A percentile compares a stretch with the other conserved stretches of the same genome.
Conservation (phyloP, 2,888 invertebrate genomes). For the Acleris emargana region DNA sequence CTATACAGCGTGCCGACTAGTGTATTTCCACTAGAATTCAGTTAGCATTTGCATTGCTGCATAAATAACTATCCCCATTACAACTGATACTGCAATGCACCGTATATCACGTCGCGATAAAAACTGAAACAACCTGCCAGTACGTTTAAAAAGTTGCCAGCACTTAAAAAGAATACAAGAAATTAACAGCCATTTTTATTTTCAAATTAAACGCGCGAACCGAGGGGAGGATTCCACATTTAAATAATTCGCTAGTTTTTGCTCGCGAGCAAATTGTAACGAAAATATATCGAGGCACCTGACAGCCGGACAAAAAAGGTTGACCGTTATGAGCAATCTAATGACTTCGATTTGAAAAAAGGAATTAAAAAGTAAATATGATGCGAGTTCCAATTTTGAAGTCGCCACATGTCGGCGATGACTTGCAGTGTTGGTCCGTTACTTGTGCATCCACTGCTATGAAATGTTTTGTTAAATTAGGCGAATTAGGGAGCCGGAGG, state of each 20-base stretch:
- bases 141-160: constrained; percentile 40
- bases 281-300: constrained; percentile 58
- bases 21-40: constrained; percentile 11
- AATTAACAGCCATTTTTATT: constrained; percentile 38
- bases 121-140: constrained; percentile 40
- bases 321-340: constrained; percentile 77
- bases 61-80: constrained; percentile 29
- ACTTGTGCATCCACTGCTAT: constrained; percentile 26
- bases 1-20: constrained; percentile 14
- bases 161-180: constrained; percentile 47
- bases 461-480: constrained; percentile 29
- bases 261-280: constrained; percentile 56
- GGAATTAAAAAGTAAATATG: constrained; percentile 64
- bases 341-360: constrained; percentile 71
- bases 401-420: constrained; percentile 77
- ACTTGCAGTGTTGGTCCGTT: constrained; percentile 61
- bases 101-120: constrained; percentile 31
- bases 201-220: constrained; percentile 50
- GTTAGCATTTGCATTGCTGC: constrained; percentile 23
- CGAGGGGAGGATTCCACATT: constrained; percentile 39
- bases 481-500: not conserved
- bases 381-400: constrained; percentile 68
- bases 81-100: constrained; percentile 23
- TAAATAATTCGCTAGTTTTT: constrained; percentile 56
- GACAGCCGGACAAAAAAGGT: constrained; percentile 63